Evolutionary conservation across 2,888 invertebrate species (phyloP).

Genomic region (Parnassius apollo): DNA sequence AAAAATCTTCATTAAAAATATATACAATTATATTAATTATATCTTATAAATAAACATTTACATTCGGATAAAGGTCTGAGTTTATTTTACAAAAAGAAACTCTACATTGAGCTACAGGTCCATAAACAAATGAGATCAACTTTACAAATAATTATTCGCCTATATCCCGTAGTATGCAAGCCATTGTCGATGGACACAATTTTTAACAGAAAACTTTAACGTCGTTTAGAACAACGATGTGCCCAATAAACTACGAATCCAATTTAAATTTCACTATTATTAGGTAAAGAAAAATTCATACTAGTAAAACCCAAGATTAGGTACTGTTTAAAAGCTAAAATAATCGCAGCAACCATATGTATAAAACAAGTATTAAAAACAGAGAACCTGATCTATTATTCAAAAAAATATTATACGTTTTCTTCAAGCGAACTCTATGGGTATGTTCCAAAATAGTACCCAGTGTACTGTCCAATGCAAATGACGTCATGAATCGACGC

Average conservation of each 20-base stretch:
- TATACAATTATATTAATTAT: conserved; percentile 61
- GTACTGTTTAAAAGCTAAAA: no score
- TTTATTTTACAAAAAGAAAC: conserved; percentile 61
- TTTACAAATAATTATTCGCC: conserved; percentile 61
- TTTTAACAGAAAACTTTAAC: neutral
- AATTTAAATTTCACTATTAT: no score
- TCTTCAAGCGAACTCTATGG: no score
- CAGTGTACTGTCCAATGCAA: no score
- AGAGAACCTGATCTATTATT: no score
- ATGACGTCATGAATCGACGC: no score
- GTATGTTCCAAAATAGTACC: no score
- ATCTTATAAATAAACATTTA: conserved; percentile 68
- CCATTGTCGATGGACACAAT: conserved; percentile 35
- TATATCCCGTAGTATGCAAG: conserved; percentile 34
- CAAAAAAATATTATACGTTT: no score
- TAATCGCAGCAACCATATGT: no score
- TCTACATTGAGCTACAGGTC: conserved; percentile 76
- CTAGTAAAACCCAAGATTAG: no score
- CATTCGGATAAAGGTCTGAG: conserved; percentile 59
- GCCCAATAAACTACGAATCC: neutral
- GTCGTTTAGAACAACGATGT: neutral
- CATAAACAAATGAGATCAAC: conserved; percentile 79
- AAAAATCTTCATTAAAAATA: conserved; percentile 72
- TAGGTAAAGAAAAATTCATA: no score
- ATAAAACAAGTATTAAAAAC: no score